Evolutionary conservation across 2,797 vertebrate genomes (phyloP).

Genomic region (Chelmon rostratus): DNA sequence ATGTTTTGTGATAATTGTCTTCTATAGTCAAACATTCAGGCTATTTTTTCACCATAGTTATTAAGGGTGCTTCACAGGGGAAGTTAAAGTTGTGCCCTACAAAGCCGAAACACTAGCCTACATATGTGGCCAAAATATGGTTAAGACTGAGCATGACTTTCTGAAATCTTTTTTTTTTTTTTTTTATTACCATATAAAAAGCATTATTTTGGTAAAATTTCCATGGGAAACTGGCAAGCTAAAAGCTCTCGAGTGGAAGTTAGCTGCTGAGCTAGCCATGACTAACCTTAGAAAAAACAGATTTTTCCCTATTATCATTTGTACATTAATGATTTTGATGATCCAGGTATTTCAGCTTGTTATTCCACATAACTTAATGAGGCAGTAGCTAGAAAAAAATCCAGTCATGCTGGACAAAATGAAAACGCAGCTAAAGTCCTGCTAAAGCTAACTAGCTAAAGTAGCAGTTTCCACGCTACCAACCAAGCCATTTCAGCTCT

Average conservation of each 20-base stretch:
- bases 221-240: too few relatives aligned
- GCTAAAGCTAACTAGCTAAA: neutral
- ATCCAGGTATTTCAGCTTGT: neutral
- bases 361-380: neutral
- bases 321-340: neutral
- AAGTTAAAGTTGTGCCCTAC: too few relatives aligned
- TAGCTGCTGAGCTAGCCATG: neutral
- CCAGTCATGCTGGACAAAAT: neutral
- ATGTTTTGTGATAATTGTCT: neutral
- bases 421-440: neutral
- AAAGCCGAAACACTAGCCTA: too few relatives aligned
- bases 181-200: too few relatives aligned
- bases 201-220: too few relatives aligned
- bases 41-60: neutral
- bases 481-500: neutral
- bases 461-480: neutral
- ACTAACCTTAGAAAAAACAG: neutral
- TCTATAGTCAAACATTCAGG: neutral
- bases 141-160: too few relatives aligned
- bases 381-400: too few relatives aligned
- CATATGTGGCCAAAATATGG: neutral
- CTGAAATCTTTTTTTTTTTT: too few relatives aligned
- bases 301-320: neutral
- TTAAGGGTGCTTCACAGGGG: too few relatives aligned
- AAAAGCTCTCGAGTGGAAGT: too few relatives aligned